Conservation (phyloP, 2,113 vertebrate species). For the Tauraco erythrolophus region DNA sequence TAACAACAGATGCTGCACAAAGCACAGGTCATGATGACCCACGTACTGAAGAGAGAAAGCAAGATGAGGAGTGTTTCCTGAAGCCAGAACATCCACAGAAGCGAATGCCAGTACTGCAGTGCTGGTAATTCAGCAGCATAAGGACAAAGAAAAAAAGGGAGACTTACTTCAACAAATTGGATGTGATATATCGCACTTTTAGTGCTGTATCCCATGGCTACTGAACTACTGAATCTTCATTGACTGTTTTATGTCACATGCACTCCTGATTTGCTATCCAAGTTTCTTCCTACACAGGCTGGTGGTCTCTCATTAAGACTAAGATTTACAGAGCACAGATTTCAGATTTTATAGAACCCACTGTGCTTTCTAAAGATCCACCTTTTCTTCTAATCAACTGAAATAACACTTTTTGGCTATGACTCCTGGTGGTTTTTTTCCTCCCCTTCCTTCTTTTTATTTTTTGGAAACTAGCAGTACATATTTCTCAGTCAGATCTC, state of each 20-base stretch:
- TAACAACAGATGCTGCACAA: neutral
- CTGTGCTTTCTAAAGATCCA: neutral
- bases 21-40: neutral
- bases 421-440: neutral
- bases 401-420: neutral
- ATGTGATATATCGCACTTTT: neutral
- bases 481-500: neutral
- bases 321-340: slow-evolving; percentile 1
- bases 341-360: slow-evolving; percentile 7
- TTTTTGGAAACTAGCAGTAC: neutral
- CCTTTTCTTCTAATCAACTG: neutral
- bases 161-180: neutral
- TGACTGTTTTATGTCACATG: neutral
- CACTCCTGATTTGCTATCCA: neutral
- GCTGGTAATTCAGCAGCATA: neutral
- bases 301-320: neutral
- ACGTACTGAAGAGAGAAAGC: neutral
- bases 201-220: neutral
- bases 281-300: neutral
- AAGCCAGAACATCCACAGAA: neutral
- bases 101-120: neutral
- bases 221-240: neutral
- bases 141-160: neutral
- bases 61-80: neutral
- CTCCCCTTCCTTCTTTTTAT: neutral